Conservation (phyloP, 2,113 vertebrate species). For the Sialia sialis region DNA sequence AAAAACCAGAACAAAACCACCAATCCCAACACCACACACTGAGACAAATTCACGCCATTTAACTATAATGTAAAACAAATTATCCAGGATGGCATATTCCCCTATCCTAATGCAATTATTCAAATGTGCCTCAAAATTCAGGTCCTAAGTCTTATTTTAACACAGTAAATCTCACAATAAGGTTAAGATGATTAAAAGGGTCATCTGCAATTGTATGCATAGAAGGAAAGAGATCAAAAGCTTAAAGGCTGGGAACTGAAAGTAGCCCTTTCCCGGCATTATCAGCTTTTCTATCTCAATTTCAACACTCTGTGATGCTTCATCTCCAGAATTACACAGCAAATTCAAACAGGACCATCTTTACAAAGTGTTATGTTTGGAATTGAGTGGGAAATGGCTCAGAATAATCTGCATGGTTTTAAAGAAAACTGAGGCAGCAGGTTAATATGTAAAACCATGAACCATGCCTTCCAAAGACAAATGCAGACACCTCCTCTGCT, state of each 20-base stretch:
- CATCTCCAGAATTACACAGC: background rate
- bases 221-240: conserved; percentile 3
- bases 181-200: conserved; percentile 23
- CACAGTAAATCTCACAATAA: background rate
- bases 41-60: background rate
- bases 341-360: background rate
- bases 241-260: background rate
- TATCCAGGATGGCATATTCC: background rate
- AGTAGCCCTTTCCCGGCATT: background rate
- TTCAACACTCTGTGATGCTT: background rate
- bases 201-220: background rate
- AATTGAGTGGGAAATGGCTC: background rate
- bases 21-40: background rate
- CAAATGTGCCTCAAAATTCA: conserved; percentile 2
- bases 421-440: background rate
- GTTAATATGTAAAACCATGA: background rate
- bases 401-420: background rate
- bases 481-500: background rate
- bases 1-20: background rate
- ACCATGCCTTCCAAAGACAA: background rate
- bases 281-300: background rate
- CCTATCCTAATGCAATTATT: conserved; percentile 17
- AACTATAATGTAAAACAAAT: background rate
- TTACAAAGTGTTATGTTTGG: background rate
- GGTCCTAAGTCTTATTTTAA: conserved; percentile 17